Evolutionary conservation across 2,888 invertebrate genomes (phyloP), one percentile per base, ranked within the genome.

Genomic region (Prenolepis imparis): DNA sequence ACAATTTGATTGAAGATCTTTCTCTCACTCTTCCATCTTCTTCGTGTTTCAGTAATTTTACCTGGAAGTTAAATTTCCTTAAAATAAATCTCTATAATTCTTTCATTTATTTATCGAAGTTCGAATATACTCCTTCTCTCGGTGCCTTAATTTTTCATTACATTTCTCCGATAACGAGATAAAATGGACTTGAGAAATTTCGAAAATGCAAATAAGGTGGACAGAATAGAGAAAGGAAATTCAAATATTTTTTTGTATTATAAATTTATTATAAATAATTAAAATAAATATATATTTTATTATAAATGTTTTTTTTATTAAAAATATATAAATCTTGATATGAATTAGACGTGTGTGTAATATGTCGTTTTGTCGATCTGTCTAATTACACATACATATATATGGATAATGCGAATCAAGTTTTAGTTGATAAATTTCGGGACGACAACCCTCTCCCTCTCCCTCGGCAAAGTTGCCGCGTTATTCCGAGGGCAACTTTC

Each of bases 401-500:
- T 32, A 8, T 4, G 41, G 41, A 28, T 28, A 61, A 28, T 12
- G 59, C 28, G 41, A 73, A 59, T 59, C 41, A n/a, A 61, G 41
- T 61, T 57, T 75, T 24, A 63, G 41, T 8, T 55, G 32, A 41
- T 57, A 32, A 55, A 64, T 77, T 67, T 61, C 6, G 15, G 8
- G 55, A 66, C 52, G 44, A 61, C 66, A 41, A 39, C 39, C 12
- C 15, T 36, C 28, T 3, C 5, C 36, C 6, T 6, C 36, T 5
- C 36, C 36, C 36, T 36, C 36, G 24, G 24, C 57, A 24, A 67
- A 77, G 72, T 80, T 59, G 28, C 44, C 24, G 32, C 75, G 61
- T 59, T 48, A 64, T n/a, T 70, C n/a, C 32, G 63, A 57, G 80
- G 28, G 61, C 57, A 84, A 74, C 57, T 80, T 73, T 68, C 70